Conservation (phyloP, 2,888 invertebrate genomes). For the Mallateleia sp. region DNA sequence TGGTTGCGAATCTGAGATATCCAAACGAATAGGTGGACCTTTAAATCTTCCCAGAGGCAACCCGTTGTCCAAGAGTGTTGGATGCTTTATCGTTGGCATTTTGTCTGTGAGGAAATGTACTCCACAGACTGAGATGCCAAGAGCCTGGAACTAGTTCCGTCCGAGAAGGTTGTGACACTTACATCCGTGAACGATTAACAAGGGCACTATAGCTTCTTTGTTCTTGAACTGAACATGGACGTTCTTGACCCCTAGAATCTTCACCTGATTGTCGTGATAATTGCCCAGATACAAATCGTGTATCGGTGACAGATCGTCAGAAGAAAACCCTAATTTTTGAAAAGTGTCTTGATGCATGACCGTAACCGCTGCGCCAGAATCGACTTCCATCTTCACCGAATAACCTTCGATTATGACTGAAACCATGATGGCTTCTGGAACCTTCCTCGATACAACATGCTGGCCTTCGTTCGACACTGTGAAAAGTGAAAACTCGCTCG, state of each 20-base stretch:
- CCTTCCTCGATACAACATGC: too few relatives aligned
- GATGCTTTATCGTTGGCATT: not conserved
- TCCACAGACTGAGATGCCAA: conserved; percentile 20
- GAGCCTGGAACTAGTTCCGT: conserved; percentile 39
- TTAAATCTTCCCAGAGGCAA: not conserved
- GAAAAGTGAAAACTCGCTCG: too few relatives aligned
- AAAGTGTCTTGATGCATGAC: too few relatives aligned
- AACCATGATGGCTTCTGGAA: conserved; percentile 27
- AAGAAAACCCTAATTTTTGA: too few relatives aligned
- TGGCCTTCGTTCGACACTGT: too few relatives aligned
- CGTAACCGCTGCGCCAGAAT: not conserved
- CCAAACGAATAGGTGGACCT: conserved; percentile 5
- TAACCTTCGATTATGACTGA: conserved; percentile 13
- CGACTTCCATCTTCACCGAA: too few relatives aligned
- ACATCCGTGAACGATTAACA: conserved; percentile 42
- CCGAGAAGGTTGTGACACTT: conserved; percentile 35
- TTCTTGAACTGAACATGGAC: conserved; percentile 6
- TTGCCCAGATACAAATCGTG: not conserved
- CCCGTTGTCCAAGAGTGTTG: not conserved
- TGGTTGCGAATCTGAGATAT: not conserved
- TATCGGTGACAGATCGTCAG: too few relatives aligned
- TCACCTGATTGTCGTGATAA: conserved; percentile 16
- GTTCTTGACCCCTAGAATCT: conserved; percentile 1
- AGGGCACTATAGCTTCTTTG: not conserved
- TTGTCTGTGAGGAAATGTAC: not conserved